Conservation (phyloP, 2,888 invertebrate genomes). For the Torymus aiolomorphi region DNA sequence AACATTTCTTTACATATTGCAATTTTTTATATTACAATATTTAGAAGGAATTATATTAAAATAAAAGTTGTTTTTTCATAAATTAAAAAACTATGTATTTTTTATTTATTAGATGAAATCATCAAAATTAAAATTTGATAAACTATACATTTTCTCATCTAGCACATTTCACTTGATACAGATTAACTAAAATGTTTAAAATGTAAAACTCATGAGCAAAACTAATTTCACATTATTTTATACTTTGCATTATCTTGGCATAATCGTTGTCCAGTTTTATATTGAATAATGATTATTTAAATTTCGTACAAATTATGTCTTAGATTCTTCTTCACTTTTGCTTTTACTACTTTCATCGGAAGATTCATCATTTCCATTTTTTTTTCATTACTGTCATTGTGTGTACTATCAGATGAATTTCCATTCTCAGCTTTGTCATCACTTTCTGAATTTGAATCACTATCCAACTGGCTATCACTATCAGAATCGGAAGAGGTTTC, state of each 20-base stretch:
- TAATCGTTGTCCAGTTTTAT: conserved; percentile 5
- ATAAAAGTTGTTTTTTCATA: conserved; percentile 16
- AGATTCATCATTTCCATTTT: no score
- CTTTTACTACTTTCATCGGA: conserved; percentile 67
- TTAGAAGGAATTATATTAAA: neutral
- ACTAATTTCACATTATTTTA: conserved; percentile 30
- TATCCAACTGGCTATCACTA: conserved; percentile 71
- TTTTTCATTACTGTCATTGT: conserved; percentile 64
- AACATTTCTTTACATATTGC: no score
- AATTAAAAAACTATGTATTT: neutral
- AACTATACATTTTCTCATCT: conserved; percentile 19
- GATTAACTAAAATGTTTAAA: conserved; percentile 23
- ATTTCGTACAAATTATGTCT: conserved; percentile 33
- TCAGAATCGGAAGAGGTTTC: conserved; percentile 71
- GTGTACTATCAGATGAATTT: conserved; percentile 65
- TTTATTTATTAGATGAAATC: conserved; percentile 28
- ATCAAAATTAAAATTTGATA: conserved; percentile 13
- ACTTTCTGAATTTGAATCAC: conserved; percentile 68
- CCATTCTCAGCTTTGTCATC: conserved; percentile 63
- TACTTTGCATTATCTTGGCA: conserved; percentile 45
- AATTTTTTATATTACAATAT: no score
- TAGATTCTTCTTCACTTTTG: conserved; percentile 68
- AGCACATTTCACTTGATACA: conserved; percentile 20
- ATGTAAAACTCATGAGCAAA: conserved; percentile 17
- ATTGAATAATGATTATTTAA: conserved; percentile 17